Base-by-base conservation (phyloP, 2,113 vertebrate genomes). In the Podarcis cretensis region DNA sequence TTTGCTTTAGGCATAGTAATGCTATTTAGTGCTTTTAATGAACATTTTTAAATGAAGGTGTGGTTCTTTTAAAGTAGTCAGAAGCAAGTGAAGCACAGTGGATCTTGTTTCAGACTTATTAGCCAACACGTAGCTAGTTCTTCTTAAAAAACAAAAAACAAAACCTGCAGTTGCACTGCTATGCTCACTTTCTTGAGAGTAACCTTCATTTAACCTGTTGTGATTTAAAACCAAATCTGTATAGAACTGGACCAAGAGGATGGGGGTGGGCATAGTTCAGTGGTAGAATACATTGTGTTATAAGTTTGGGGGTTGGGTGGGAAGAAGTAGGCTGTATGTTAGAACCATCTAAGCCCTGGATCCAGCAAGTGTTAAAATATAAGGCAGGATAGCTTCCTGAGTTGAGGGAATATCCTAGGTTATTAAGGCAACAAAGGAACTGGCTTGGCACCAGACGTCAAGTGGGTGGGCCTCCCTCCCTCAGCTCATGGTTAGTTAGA, bases 71-170 rank as follows among this genome's bases (percentile, higher is more conserved):
- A 59, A 89, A 73, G 30, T 23, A 6, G 68, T 86, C 84, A 69
- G 83, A 83, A 66, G 20, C 7, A 59, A 40, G 12, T 81, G 54
- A 30, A 32, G 6, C 88, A 21, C 1, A 0, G 48, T 54, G 48
- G 10, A 54, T 81, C 92, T 91, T 2, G 6, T 86, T 76, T 18
- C 30, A 14, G 6, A n/a, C 87, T 86, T 81, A 32, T 78, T 81
- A 82, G 63, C 13, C 81, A 75, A 71, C 0, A 0, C 5, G 48
- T 54, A 54, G 48, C 10, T 54, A 12, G 48, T 54, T 54, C 48
- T 54, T 2, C 48, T 23, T 40, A 27, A 89, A 90, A 76, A 81
- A 27, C 14, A 65, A 81, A 73, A 79, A 8, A 13, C 90, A 4
- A 54, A 69, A 32, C 12, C 25, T 66, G 23, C n/a, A 10, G 6